Evolutionary conservation across 2,888 invertebrate genomes (phyloP).

Genomic region (Lumbricus terrestris): DNA sequence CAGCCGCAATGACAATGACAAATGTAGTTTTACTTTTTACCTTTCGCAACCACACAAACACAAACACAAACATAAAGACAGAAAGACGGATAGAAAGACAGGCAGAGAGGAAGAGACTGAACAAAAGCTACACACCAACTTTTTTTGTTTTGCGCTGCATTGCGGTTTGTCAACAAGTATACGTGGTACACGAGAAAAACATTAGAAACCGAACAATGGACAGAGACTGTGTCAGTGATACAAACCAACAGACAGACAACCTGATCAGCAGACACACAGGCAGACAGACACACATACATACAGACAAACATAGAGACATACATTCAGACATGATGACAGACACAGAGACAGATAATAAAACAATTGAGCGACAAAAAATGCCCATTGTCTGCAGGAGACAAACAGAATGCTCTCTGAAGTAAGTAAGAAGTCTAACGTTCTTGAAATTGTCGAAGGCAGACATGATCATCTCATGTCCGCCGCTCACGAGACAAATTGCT

Average conservation of each 20-base stretch:
- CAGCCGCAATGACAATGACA: background rate
- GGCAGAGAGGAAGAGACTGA: too few relatives aligned
- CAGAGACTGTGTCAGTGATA: too few relatives aligned
- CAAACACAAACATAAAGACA: background rate
- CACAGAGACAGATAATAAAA: background rate
- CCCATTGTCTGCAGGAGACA: too few relatives aligned
- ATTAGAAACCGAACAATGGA: too few relatives aligned
- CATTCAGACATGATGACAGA: background rate
- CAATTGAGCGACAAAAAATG: background rate
- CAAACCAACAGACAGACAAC: background rate
- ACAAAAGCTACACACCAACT: too few relatives aligned
- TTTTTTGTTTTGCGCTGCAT: too few relatives aligned
- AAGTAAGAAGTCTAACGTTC: constrained; percentile 64
- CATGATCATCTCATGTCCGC: constrained; percentile 97
- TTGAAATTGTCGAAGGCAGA: constrained; percentile 97
- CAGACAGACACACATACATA: too few relatives aligned
- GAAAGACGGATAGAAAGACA: too few relatives aligned
- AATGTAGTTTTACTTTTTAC: too few relatives aligned
- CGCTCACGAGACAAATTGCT: constrained; percentile 96
- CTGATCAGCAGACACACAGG: background rate
- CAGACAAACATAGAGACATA: too few relatives aligned
- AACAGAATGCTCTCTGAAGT: background rate
- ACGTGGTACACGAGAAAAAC: too few relatives aligned
- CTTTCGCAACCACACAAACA: background rate
- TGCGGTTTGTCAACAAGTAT: too few relatives aligned